Base-by-base conservation (phyloP, 2,113 vertebrate genomes). In the Serilophus lunatus region DNA sequence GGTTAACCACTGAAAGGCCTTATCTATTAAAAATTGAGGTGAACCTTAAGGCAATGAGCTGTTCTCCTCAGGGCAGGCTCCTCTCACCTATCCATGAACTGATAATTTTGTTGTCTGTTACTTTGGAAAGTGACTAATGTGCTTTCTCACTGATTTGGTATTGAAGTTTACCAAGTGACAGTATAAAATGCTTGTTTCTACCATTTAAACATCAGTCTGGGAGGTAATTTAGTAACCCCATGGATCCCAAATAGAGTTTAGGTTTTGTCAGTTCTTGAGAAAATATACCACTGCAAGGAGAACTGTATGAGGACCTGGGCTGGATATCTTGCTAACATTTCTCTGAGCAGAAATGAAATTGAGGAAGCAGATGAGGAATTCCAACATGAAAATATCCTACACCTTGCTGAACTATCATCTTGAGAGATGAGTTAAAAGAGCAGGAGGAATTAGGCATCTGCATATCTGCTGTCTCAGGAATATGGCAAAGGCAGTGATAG, bases 391-490 rank as follows among this genome's bases (percentile, higher is more conserved):
- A 86, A 88, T 54, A 75, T 17, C 56, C 60, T 64, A 57, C 28
- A 71, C 47, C 49, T 40, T 68, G 51, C 74, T 18, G 9, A 77
- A 44, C 35, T 92, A 36, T 61, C 60, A 13, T 88, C 64, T 51
- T 78, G 68, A 44, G 61, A 78, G 38, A 33, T 51, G 60, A 86
- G 11, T 86, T 96, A 70, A 47, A 90, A 84, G 68, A 90, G 40
- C 79, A 94, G 45, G 18, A 86, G 64, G 17, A 90, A 93, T 91
- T n/a, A 50, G 15, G 9, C 64, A 94, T 88, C 85, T 94, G 60
- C 56, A 71, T 84, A 96, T 90, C 59, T 95, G 95, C 91, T 94
- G 95, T 86, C 80, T 95, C 94, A 94, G 96, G 95, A 86, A 81
- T 56, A 90, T 35, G 60, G 82, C 88, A 93, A 82, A 82, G 47